A percentile compares a stretch with the other conserved stretches of the same genome.
Evolutionary conservation across 2,797 vertebrate species (phyloP).

Genomic region (Falco concolor): DNA sequence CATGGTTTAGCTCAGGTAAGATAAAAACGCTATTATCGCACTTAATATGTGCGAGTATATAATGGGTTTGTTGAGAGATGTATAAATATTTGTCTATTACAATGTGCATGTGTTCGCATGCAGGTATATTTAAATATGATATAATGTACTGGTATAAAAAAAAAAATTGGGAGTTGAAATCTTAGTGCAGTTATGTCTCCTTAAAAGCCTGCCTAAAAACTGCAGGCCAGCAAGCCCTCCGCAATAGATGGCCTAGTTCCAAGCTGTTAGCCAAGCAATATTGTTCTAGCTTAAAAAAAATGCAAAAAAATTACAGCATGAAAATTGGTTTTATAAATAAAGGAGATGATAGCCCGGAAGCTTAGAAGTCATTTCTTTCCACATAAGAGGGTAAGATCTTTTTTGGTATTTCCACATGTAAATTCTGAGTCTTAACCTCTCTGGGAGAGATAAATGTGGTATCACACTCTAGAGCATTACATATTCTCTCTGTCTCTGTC

Average conservation of each 20-base stretch:
- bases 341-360: not conserved
- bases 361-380: slow-evolving; percentile 30
- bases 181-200: not conserved
- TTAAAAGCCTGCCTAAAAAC: slow-evolving; percentile 1
- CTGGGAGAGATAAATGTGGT: slow-evolving; percentile 67
- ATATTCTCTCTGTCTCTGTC: slow-evolving; percentile 73
- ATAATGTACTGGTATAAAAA: not conserved
- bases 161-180: not conserved
- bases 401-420: slow-evolving; percentile 52
- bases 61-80: not conserved
- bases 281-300: not conserved
- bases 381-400: slow-evolving; percentile 41
- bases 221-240: not conserved
- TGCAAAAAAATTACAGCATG: not conserved
- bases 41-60: not conserved
- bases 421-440: slow-evolving; percentile 68
- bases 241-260: not conserved
- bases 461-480: slow-evolving; percentile 68
- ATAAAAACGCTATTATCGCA: not conserved
- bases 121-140: not conserved
- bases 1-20: not conserved
- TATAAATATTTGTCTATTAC: not conserved
- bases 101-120: not conserved
- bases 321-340: slow-evolving; percentile 46
- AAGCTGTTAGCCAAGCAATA: slow-evolving; percentile 32